These are phyloP conservation scores for Excalfactoria chinensis DNA, from an alignment of 2,113 vertebrate species.

Conservation along the genomic window DNA sequence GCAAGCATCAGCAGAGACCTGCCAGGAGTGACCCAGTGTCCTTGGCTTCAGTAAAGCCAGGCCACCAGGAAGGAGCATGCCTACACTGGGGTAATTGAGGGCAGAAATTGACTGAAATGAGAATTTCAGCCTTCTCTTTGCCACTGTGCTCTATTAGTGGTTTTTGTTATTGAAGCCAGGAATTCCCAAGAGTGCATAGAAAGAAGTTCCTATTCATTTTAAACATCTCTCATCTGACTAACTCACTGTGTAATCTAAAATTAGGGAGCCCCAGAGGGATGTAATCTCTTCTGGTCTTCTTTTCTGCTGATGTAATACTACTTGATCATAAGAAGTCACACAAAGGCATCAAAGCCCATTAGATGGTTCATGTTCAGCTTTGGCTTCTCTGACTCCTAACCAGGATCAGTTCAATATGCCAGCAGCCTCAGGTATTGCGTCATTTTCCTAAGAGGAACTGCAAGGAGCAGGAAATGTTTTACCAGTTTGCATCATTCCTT, in stretches of 20 bases:
- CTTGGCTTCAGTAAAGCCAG: constrained; percentile 9
- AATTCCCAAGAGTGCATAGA: background rate
- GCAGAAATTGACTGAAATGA: background rate
- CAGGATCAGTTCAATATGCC: background rate
- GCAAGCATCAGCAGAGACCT: background rate
- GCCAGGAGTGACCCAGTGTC: background rate
- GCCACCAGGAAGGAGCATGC: background rate
- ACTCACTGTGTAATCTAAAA: constrained; percentile 35
- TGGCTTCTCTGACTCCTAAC: background rate
- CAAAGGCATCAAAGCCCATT: background rate
- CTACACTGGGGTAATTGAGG: background rate
- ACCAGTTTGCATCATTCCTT: background rate
- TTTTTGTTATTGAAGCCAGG: constrained; percentile 4
- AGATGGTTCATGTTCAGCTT: background rate
- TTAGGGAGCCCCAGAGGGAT: background rate
- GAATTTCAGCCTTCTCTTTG: background rate
- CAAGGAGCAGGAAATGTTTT: background rate
- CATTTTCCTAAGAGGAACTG: background rate
- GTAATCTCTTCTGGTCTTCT: background rate
- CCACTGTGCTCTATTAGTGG: background rate
- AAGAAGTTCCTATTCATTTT: constrained; percentile 4
- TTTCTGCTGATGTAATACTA: background rate
- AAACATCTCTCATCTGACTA: background rate
- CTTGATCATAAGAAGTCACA: background rate
- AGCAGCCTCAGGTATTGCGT: background rate